Base-by-base conservation (phyloP, 1,140 invertebrate species). In the Plutomurus gul region DNA sequence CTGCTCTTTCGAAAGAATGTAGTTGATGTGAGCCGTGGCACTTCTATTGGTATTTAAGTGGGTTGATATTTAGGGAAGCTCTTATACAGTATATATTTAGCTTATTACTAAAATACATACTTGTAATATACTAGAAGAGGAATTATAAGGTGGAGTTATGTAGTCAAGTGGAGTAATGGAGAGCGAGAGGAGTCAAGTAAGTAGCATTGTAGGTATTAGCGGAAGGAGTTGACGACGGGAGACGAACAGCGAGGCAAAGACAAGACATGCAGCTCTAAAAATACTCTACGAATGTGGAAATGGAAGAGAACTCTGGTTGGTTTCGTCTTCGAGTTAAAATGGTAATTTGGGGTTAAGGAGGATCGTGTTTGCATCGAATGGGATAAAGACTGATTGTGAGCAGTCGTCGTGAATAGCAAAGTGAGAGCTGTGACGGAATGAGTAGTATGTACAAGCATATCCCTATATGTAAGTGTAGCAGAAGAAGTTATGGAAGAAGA, bases 361-460 rank as follows among this genome's bases (percentile, higher is more conserved):
- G 56, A 33, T 65, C 36, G 56, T 16, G 36, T 65, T 65, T 65
- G 56, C 56, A 0, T 65, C 27, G 56, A 30, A 65, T 65, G 36
- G 56, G 56, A 65, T 65, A 65, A 65, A 65, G n/a, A 65, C 56
- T 33, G 56, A 65, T 65, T 65, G 56, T 36, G 56, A 65, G 56
- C 56, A 65, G 56, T 65, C 56, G 56, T 65, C 27, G 25, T 13
- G 56, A 65, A n/a, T n/a, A n/a, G n/a, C n/a, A n/a, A n/a, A n/a
- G n/a, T n/a, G n/a, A n/a, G n/a, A n/a, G n/a, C n/a, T n/a, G n/a
- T n/a, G n/a, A n/a, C n/a, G n/a, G n/a, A n/a, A n/a, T n/a, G n/a
- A n/a, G n/a, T n/a, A n/a, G n/a, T n/a, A n/a, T n/a, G n/a, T n/a
- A n/a, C n/a, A n/a, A n/a, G n/a, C n/a, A n/a, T n/a, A n/a, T n/a